Percentiles rank a stretch among this genome's conserved stretches.
These are phyloP conservation scores for Athalia circularis DNA, from an alignment of 2,888 invertebrate species.

Conservation along the genomic window DNA sequence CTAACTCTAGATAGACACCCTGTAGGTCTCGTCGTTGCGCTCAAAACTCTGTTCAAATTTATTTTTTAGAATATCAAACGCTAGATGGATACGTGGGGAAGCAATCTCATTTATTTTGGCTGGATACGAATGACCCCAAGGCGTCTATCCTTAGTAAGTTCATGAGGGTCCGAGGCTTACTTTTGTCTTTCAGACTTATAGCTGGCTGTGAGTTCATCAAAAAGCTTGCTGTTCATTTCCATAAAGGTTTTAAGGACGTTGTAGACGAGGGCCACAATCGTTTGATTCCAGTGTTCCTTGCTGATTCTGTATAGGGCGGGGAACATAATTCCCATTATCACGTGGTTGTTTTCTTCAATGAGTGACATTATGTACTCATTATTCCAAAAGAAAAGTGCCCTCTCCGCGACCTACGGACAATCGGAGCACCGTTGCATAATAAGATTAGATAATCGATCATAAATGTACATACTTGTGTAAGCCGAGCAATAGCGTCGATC, in stretches of 20 bases:
- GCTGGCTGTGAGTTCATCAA: slow-evolving; percentile 98
- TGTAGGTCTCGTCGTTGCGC: too few species aligned
- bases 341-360: slow-evolving; percentile 98
- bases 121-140: too few species aligned
- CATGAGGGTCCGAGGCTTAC: slow-evolving; percentile 78
- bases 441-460: neutral
- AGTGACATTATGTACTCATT: slow-evolving; percentile 99
- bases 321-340: slow-evolving; percentile 99
- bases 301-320: slow-evolving; percentile 98
- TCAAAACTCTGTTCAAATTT: too few species aligned
- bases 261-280: slow-evolving; percentile 99
- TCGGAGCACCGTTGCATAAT: slow-evolving; percentile 13
- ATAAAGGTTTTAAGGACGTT: slow-evolving; percentile 99
- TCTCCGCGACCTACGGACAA: slow-evolving; percentile 91
- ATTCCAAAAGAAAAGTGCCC: slow-evolving; percentile 99
- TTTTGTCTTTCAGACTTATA: slow-evolving; percentile 99
- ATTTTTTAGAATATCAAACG: too few species aligned
- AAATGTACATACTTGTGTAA: neutral
- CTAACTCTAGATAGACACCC: neutral
- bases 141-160: too few species aligned
- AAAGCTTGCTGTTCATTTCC: slow-evolving; percentile 99
- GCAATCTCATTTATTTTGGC: too few species aligned
- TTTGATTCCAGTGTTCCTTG: slow-evolving; percentile 99
- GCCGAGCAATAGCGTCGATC: too few species aligned
- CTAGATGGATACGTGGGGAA: too few species aligned